Percentiles rank a stretch among this genome's conserved stretches.
Conservation (phyloP, 2,888 invertebrate genomes). For the Spilosoma lubricipeda region DNA sequence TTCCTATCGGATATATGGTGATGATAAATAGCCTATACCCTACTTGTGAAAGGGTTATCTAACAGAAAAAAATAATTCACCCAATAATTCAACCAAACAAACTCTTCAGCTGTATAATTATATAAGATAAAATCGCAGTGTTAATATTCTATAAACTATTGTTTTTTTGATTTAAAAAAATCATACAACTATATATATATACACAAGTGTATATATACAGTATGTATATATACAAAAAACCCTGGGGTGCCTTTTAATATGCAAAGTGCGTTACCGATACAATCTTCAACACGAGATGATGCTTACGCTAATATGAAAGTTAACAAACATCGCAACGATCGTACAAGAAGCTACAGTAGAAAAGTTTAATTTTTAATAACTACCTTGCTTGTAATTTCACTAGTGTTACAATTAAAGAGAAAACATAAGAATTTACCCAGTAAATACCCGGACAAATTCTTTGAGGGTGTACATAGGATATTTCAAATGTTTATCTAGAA, state of each 20-base stretch:
- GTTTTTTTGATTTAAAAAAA: background rate
- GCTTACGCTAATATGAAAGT: background rate
- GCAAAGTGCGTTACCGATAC: background rate
- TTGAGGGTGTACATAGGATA: no score
- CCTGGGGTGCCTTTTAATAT: background rate
- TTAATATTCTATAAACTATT: background rate
- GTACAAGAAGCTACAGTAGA: background rate
- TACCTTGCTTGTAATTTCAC: background rate
- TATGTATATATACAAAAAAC: background rate
- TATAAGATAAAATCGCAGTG: no score
- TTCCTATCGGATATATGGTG: no score
- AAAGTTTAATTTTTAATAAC: background rate
- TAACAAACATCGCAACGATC: background rate
- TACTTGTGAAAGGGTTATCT: no score
- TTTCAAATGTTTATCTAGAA: background rate
- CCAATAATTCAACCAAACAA: no score
- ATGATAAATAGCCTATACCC: no score
- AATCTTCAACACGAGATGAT: background rate
- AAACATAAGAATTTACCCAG: background rate
- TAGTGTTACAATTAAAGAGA: background rate
- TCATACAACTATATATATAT: background rate
- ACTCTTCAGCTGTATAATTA: no score
- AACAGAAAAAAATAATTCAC: no score
- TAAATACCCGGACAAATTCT: background rate
- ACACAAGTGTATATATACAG: background rate